Conservation (phyloP, 2,888 invertebrate species). For the Geotrupes spiniger region DNA sequence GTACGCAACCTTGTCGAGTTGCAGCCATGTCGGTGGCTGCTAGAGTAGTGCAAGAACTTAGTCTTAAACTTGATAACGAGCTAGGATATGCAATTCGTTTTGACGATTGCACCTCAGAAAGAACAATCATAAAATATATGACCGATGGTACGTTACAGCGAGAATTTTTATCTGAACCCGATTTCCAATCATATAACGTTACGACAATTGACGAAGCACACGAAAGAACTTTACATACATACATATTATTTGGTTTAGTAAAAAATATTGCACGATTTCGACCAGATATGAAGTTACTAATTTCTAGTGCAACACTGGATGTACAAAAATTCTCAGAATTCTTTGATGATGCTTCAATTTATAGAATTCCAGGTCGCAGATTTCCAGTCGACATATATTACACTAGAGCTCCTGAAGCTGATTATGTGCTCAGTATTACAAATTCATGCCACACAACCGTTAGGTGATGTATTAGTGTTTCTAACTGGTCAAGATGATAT, state of each 20-base stretch:
- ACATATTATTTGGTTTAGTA: slow-evolving; percentile 95
- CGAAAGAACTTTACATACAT: slow-evolving; percentile 96
- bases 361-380: slow-evolving; percentile 89
- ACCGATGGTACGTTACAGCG: slow-evolving; percentile 97
- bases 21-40: slow-evolving; percentile 99
- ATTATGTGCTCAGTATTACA: slow-evolving; percentile 95
- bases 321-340: slow-evolving; percentile 97
- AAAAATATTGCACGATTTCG: slow-evolving; percentile 93
- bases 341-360: slow-evolving; percentile 98
- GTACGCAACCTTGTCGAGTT: slow-evolving; percentile 95
- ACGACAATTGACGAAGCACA: slow-evolving; percentile 99
- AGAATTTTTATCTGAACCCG: slow-evolving; percentile 97
- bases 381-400: slow-evolving; percentile 99
- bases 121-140: slow-evolving; percentile 98
- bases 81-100: slow-evolving; percentile 92
- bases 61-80: slow-evolving; percentile 91
- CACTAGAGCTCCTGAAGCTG: slow-evolving; percentile 98
- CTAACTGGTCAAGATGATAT: slow-evolving; percentile 92
- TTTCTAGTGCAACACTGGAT: slow-evolving; percentile 97
- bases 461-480: slow-evolving; percentile 95
- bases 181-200: slow-evolving; percentile 92
- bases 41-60: slow-evolving; percentile 97
- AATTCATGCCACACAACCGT: slow-evolving; percentile 95
- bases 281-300: slow-evolving; percentile 90
- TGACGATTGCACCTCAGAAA: slow-evolving; percentile 98